Conservation (phyloP, 2,888 invertebrate species). For the Ichneumoninae sp. region DNA sequence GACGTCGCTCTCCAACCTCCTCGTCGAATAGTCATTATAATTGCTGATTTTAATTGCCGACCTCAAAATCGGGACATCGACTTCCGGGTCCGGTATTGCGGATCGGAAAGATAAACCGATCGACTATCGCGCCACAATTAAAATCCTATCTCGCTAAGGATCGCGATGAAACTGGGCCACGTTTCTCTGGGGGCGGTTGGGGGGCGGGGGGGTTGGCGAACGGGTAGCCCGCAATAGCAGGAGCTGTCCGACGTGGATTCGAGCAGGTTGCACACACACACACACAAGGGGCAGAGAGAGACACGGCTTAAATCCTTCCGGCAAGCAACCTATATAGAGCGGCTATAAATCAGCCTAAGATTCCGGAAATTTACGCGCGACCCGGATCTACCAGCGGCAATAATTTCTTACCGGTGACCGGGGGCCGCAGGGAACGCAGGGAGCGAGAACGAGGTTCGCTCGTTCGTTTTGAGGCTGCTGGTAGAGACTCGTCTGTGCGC, state of each 20-base stretch:
- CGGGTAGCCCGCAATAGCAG: not conserved
- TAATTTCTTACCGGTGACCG: slow-evolving; percentile 71
- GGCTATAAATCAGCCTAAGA: slow-evolving; percentile 80
- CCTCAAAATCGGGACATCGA: not conserved
- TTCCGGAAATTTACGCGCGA: slow-evolving; percentile 81
- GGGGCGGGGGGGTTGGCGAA: not conserved
- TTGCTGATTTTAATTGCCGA: not conserved
- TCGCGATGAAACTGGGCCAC: slow-evolving; percentile 43
- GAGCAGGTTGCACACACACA: slow-evolving; percentile 1
- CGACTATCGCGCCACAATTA: not conserved
- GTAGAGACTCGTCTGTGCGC: slow-evolving; percentile 10
- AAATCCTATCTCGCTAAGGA: slow-evolving; percentile 19
- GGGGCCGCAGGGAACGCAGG: slow-evolving; percentile 59
- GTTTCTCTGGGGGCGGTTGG: not conserved
- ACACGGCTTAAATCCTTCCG: slow-evolving; percentile 74
- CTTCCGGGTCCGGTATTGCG: not conserved
- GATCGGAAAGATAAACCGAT: not conserved
- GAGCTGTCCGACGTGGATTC: slow-evolving; percentile 35
- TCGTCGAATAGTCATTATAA: not conserved
- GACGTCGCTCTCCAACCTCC: not conserved
- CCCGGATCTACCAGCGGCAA: slow-evolving; percentile 76
- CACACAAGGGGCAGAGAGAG: slow-evolving; percentile 59
- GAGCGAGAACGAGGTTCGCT: slow-evolving; percentile 37
- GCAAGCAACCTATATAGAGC: slow-evolving; percentile 76
- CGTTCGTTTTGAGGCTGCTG: slow-evolving; percentile 40